These are phyloP conservation scores for Drosophila takahashii DNA, from an alignment of 1,140 invertebrate genomes.

Conservation along the genomic window DNA sequence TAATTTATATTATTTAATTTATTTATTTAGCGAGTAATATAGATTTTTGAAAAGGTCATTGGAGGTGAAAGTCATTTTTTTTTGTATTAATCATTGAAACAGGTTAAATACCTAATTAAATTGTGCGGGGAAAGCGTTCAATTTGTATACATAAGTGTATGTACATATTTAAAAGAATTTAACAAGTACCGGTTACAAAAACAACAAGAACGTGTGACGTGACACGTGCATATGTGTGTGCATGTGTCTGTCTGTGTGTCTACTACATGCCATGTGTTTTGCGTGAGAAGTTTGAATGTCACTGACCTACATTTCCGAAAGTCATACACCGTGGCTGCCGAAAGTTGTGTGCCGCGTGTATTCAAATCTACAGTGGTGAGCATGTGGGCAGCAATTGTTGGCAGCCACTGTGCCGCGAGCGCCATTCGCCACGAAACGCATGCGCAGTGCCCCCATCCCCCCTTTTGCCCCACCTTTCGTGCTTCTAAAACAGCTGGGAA, in stretches of 20 bases:
- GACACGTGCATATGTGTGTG: conserved; percentile 1
- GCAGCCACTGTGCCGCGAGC: conserved; percentile 13
- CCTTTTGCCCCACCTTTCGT: neutral
- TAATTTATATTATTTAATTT: too few species aligned
- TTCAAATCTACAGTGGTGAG: neutral
- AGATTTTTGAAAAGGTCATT: conserved; percentile 1
- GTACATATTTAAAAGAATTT: neutral
- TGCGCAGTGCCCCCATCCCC: neutral
- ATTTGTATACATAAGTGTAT: neutral
- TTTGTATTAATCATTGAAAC: conserved; percentile 9
- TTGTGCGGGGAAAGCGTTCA: neutral
- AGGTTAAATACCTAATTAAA: neutral
- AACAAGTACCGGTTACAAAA: neutral
- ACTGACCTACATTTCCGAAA: conserved; percentile 80
- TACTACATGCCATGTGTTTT: conserved; percentile 35
- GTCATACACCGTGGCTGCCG: conserved; percentile 45
- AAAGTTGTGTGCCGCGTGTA: conserved; percentile 5
- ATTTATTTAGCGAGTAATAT: neutral
- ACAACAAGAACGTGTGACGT: conserved; percentile 2
- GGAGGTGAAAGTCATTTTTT: conserved; percentile 23
- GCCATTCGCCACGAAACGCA: conserved; percentile 56
- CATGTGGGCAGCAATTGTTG: conserved; percentile 12
- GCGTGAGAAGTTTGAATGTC: conserved; percentile 68
- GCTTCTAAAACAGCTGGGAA: conserved; percentile 46
- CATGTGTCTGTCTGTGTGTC: neutral